Evolutionary conservation across 1,140 invertebrate genomes (phyloP), one percentile per base, ranked within the genome.

Genomic region (Asbolus verrucosus): DNA sequence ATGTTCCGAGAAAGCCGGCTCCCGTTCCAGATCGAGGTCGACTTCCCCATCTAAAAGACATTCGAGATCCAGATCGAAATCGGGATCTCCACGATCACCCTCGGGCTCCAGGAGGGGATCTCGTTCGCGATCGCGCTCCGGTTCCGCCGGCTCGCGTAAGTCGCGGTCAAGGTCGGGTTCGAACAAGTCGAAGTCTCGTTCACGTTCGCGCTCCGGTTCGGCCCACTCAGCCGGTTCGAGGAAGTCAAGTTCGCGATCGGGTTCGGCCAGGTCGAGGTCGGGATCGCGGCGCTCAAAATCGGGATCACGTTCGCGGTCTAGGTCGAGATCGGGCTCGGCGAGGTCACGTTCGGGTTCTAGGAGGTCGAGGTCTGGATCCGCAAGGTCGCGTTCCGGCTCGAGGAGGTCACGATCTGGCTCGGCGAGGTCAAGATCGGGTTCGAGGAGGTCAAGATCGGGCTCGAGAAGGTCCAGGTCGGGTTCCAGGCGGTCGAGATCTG

Each of bases 321-420:
- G 72, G 50, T 41, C 31, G 11, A 36, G 75, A 70, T 77, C 75
- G 19, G 43, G 70, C 11, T 82, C 81, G 0, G 75, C 73, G 11
- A 21, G 66, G 16, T 80, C 79, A 27, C 19, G 73, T 16, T 79
- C 74, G 6, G 75, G 81, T 0, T 83, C 82, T 0, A 66, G 77
- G 38, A 60, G 74, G 16, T 81, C 79, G 27, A 75, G 79, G 1
- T 84, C 82, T 13, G 73, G 79, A 0, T 83, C 83, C 2, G 74
- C 9, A 11, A 67, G 74, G 1, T 81, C 82, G 0, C 69, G 78
- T 6, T 83, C 82, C 19, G 72, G 80, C 1, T 80, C 79, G n/a
- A 24, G 41, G 2, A 68, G 78, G 0, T 81, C 81, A 0, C 69
- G 79, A 21, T 83, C 83, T n/a, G 77, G 80, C 4, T 83, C 82